Conservation (phyloP, 2,113 vertebrate species). For the Charadrius vociferus region DNA sequence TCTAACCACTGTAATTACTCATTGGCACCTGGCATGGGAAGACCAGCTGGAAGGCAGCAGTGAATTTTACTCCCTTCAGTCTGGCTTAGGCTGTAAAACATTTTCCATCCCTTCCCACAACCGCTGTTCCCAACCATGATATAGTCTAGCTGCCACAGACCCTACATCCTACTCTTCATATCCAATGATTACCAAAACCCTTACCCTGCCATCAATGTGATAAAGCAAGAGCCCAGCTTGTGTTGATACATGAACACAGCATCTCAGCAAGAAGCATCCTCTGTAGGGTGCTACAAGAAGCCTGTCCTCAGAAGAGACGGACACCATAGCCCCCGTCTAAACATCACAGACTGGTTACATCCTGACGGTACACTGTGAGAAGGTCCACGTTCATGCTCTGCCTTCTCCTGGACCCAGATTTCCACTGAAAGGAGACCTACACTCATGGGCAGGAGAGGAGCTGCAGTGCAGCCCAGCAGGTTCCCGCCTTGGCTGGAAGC, state of each 20-base stretch:
- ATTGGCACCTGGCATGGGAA: neutral
- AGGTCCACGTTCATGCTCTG: rapidly evolving
- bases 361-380: neutral
- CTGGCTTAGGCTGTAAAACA: neutral
- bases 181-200: neutral
- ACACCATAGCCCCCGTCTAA: neutral
- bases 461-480: neutral
- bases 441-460: neutral
- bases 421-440: neutral
- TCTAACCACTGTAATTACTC: neutral
- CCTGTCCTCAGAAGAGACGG: neutral
- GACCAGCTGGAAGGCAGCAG: neutral
- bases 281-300: neutral
- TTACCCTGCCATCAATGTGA: neutral
- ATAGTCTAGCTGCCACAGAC: neutral
- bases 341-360: neutral
- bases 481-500: neutral
- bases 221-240: neutral
- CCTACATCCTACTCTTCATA: neutral
- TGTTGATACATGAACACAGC: neutral
- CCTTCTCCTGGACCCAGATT: neutral
- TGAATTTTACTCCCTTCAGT: neutral
- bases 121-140: neutral
- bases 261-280: neutral
- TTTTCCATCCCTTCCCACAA: neutral